Evolutionary conservation across 2,888 invertebrate genomes (phyloP), one percentile per base, ranked within the genome.

Genomic region (Perizoma affinitatum): DNA sequence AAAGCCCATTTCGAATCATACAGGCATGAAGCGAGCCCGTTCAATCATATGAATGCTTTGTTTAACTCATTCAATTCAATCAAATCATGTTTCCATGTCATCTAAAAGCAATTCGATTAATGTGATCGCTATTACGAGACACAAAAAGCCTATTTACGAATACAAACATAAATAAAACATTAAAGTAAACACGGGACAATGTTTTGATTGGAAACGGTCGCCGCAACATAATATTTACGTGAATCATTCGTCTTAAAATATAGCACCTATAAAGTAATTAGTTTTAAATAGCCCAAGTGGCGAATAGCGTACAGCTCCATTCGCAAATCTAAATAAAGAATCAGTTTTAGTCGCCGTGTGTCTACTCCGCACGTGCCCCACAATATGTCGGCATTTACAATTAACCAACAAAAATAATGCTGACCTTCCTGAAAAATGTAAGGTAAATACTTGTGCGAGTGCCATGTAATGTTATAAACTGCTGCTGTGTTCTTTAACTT

Each of bases 351-450:
- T 72, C 74, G 68, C 71, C 72, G 76, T 74, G 59, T 56, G 56
- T 69, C 71, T 69, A 73, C 75, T 76, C 74, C 70, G 72, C 76
- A 72, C 70, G 76, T 76, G 78, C 72, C 69, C 68, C 54, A 54
- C 54, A 69, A 61, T 57, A 74, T 78, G 73, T 67, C 64, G 61
- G 66, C 63, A 63, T 43, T 49, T 57, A 51, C 38, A 50, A 58
- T 51, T 58, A 46, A 57, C 33, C 7, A 50, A 43, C 48, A 40
- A 48, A 58, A 52, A 63, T 60, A 62, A 84, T 84, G 85, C 75
- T 85, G 79, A 82, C 80, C 71, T 83, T 84, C 78, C 73, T 85
- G 57, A 84, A 79, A 82, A 82, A 83, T 70, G 85, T 84, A 81
- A 83, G 84, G 48, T 62, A 62, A 52, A 62, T 53, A 38, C 45